phyloP scores from a whole-genome alignment of 2,888 invertebrate genomes.

The Capitulum mitella region DNA sequence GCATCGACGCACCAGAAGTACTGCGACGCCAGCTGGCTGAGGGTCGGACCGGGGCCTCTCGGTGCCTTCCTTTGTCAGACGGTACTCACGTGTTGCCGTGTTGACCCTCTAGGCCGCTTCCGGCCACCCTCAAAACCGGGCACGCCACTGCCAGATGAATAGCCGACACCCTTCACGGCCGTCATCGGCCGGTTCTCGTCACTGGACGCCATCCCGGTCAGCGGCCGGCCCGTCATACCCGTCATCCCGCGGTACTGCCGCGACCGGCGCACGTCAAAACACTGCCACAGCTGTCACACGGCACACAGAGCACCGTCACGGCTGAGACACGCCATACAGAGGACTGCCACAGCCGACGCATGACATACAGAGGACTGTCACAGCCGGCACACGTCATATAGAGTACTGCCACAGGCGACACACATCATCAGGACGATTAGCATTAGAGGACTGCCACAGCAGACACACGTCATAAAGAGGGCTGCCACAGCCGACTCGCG shows the following conservation, averaged over 20 bases:
- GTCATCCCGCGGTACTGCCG: neutral
- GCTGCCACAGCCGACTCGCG: too few species aligned
- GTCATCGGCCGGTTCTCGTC: conserved; percentile 73
- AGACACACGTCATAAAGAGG: neutral
- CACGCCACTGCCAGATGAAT: conserved; percentile 56
- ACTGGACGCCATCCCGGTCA: neutral
- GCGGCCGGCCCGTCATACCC: conserved; percentile 8
- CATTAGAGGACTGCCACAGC: too few species aligned
- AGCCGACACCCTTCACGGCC: conserved; percentile 92
- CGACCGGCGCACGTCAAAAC: neutral
- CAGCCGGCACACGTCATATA: too few species aligned
- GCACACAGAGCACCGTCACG: too few species aligned
- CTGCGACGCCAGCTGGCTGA: neutral
- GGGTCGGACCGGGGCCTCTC: neutral
- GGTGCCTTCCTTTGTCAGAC: too few species aligned
- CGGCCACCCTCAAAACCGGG: neutral
- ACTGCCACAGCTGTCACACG: too few species aligned
- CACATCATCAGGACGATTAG: too few species aligned
- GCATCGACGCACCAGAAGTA: too few species aligned
- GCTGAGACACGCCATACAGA: neutral
- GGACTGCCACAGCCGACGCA: neutral
- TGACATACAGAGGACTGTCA: neutral
- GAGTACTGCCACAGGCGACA: too few species aligned
- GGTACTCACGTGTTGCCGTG: neutral
- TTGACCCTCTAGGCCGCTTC: neutral